These are phyloP conservation scores for Cabera pusaria DNA, from an alignment of 2,888 invertebrate genomes.

Conservation along the genomic window DNA sequence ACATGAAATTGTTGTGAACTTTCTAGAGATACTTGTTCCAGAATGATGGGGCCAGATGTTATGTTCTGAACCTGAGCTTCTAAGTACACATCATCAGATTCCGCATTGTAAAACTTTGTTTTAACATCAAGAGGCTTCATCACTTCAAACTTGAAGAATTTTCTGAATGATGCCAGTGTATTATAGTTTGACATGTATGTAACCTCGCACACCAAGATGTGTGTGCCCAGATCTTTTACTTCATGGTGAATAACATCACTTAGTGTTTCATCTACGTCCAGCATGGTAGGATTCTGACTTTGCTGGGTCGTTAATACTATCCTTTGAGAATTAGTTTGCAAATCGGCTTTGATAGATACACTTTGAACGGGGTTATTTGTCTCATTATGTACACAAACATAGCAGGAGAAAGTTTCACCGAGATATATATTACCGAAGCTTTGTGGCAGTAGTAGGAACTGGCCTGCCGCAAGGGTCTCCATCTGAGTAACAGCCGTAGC, in stretches of 20 bases:
- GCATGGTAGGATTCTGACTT: conserved; percentile 83
- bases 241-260: conserved; percentile 99
- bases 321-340: conserved; percentile 96
- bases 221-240: conserved; percentile 99
- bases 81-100: conserved; percentile 89
- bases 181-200: conserved; percentile 91
- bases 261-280: conserved; percentile 91
- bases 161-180: conserved; percentile 93
- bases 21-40: conserved; percentile 97
- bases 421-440: conserved; percentile 99
- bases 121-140: conserved; percentile 99
- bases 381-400: conserved; percentile 98
- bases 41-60: conserved; percentile 94
- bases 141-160: conserved; percentile 99
- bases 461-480: conserved; percentile 93
- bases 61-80: conserved; percentile 95
- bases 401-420: conserved; percentile 99
- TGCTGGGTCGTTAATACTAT: conserved; percentile 91
- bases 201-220: conserved; percentile 98
- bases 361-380: conserved; percentile 92
- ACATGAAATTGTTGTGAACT: conserved; percentile 95
- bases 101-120: conserved; percentile 98
- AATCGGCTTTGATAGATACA: conserved; percentile 94
- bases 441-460: conserved; percentile 96
- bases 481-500: conserved; percentile 92